phyloP scores from a whole-genome alignment of 2,888 invertebrate genomes.

The Nomada ferruginata region DNA sequence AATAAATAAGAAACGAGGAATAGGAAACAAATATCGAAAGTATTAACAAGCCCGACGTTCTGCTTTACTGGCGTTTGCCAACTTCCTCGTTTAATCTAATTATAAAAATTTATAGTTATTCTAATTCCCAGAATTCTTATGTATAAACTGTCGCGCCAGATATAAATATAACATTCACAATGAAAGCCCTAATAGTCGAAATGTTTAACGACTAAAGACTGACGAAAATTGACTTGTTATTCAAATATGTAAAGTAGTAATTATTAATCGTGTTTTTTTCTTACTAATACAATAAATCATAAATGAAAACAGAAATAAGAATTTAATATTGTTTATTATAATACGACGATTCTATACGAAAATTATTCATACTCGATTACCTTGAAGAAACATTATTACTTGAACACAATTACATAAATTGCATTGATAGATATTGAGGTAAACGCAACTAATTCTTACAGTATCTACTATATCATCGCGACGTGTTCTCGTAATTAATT shows the following conservation, averaged over 20 bases:
- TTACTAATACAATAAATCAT: no score
- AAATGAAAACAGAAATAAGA: not conserved
- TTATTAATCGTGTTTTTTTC: not conserved
- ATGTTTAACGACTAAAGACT: not conserved
- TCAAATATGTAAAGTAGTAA: not conserved
- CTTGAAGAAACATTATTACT: no score
- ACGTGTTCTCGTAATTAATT: no score
- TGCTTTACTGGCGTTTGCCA: conserved; percentile 18
- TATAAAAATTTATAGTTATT: conserved; percentile 28
- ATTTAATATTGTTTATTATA: not conserved
- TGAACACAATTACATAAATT: no score
- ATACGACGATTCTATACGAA: no score
- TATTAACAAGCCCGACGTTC: conserved; percentile 2
- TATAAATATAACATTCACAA: not conserved
- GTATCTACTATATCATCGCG: no score
- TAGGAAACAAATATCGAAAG: not conserved
- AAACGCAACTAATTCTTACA: no score
- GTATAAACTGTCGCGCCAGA: not conserved
- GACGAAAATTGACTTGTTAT: not conserved
- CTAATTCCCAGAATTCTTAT: not conserved
- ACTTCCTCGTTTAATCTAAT: conserved; percentile 18
- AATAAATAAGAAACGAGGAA: not conserved
- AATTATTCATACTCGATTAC: no score
- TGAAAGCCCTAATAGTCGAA: not conserved
- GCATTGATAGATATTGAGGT: no score